phyloP scores from a whole-genome alignment of 2,797 vertebrate genomes.

The Brachyalestes nurse region DNA sequence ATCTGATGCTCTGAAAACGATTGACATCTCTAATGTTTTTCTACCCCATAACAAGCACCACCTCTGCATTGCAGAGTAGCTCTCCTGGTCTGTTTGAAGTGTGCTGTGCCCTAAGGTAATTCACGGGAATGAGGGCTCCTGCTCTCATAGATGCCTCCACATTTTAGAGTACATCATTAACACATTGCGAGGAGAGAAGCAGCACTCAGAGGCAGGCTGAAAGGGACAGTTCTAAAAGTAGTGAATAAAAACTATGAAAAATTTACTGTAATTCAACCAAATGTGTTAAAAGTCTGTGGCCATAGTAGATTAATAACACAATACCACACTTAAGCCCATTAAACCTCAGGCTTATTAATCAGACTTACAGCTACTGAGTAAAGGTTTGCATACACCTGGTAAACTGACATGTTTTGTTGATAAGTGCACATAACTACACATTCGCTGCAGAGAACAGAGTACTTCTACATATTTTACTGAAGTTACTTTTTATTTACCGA shows the following conservation, averaged over 20 bases:
- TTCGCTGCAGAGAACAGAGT: too few species aligned
- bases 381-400: too few species aligned
- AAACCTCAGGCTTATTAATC: not conserved
- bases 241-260: conserved; percentile 20
- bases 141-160: conserved; percentile 41
- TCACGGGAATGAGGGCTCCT: conserved; percentile 47
- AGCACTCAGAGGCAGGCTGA: conserved; percentile 42
- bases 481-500: too few species aligned
- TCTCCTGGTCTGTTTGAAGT: conserved; percentile 59
- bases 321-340: not conserved
- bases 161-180: conserved; percentile 60
- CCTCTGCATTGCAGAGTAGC: conserved; percentile 52
- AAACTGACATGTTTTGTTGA: too few species aligned
- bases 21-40: conserved; percentile 57
- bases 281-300: not conserved
- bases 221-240: conserved; percentile 38
- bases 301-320: not conserved
- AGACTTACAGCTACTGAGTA: not conserved
- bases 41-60: conserved; percentile 51
- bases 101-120: conserved; percentile 58
- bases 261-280: conserved; percentile 10
- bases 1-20: conserved; percentile 47
- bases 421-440: too few species aligned
- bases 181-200: conserved; percentile 38
- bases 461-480: too few species aligned